A percentile compares a stretch with the other conserved stretches of the same genome.
Evolutionary conservation across 2,113 vertebrate genomes (phyloP).

Genomic region (Sclerurus mexicanus): DNA sequence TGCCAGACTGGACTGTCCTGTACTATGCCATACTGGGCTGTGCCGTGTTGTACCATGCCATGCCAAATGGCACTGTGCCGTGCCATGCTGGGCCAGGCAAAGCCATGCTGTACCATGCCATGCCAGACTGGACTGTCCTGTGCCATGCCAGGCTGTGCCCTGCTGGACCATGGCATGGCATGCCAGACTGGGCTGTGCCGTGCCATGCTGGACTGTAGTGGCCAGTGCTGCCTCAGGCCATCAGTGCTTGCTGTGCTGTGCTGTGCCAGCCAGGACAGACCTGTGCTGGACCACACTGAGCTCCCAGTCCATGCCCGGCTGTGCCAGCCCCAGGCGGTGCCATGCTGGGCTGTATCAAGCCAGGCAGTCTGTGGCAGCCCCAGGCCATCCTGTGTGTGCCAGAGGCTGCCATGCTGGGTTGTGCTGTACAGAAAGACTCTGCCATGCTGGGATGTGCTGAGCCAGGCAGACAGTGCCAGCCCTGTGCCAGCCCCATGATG

Average conservation of each 20-base stretch:
- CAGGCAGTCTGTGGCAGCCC: not conserved
- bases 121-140: too few relatives aligned
- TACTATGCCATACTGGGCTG: not conserved
- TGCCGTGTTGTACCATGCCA: too few relatives aligned
- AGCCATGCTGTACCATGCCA: not conserved
- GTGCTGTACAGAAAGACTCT: too few relatives aligned
- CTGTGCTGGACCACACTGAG: not conserved
- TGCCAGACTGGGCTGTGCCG: not conserved
- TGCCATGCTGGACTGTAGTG: not conserved
- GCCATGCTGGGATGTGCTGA: not conserved
- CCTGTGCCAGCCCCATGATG: too few relatives aligned
- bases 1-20: not conserved
- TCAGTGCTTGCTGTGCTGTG: not conserved
- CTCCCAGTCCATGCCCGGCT: not conserved
- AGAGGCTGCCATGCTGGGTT: too few relatives aligned
- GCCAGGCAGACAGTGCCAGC: too few relatives aligned
- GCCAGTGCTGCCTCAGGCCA: not conserved
- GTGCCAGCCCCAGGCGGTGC: not conserved
- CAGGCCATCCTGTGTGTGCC: too few relatives aligned
- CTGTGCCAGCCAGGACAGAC: too few relatives aligned
- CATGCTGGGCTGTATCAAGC: not conserved
- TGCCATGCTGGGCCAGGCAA: not conserved
- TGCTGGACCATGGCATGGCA: not conserved
- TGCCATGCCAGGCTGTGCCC: not conserved
- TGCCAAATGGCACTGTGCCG: too few relatives aligned